phyloP scores from a whole-genome alignment of 2,113 vertebrate species.

The Pygoscelis antarcticus region DNA sequence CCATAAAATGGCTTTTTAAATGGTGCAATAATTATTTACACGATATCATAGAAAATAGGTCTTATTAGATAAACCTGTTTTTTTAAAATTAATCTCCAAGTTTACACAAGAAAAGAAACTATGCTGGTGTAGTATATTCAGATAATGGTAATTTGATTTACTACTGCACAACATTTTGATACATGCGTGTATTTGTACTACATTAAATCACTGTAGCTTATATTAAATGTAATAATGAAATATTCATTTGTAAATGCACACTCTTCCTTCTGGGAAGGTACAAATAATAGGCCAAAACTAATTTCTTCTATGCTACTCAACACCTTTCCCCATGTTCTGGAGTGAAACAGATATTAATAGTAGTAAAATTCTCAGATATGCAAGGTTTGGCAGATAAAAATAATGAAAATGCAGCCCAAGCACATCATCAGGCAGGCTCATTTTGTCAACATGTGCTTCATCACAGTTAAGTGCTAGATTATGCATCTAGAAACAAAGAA shows the following conservation, averaged over 20 bases:
- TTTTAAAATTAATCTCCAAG: background rate
- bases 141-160: background rate
- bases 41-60: background rate
- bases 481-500: constrained; percentile 31
- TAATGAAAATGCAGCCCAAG: background rate
- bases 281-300: background rate
- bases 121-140: background rate
- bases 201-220: background rate
- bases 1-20: background rate
- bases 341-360: constrained; percentile 34
- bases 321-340: background rate
- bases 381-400: constrained; percentile 35
- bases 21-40: background rate
- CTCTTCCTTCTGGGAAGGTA: background rate
- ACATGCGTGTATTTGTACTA: background rate
- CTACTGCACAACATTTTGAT: background rate
- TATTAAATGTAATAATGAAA: background rate
- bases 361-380: constrained; percentile 25
- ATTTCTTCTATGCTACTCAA: background rate
- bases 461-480: constrained; percentile 35
- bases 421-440: background rate
- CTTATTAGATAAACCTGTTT: background rate
- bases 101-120: background rate
- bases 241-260: background rate
- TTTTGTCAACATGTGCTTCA: constrained; percentile 43